Conservation (phyloP, 2,888 invertebrate species). For the Pristionchus entomophagus region DNA sequence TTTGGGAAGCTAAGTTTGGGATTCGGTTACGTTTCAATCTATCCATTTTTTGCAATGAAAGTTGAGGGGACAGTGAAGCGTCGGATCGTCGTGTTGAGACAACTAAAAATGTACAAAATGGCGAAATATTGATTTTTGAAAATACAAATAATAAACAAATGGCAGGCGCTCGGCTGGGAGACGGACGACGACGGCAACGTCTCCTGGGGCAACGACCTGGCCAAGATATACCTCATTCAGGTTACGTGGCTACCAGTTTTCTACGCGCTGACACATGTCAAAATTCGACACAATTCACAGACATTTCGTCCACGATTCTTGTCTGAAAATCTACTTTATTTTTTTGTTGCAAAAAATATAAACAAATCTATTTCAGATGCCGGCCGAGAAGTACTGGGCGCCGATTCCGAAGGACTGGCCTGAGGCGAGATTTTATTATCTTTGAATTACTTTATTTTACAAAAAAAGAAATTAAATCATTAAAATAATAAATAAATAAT, state of each 20-base stretch:
- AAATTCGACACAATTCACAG: no score
- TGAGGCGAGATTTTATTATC: background rate
- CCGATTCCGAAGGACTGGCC: slow-evolving; percentile 46
- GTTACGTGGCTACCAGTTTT: background rate
- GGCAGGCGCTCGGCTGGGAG: slow-evolving; percentile 43
- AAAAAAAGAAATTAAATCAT: no score
- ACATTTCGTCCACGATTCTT: no score
- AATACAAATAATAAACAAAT: background rate
- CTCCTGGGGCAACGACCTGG: slow-evolving; percentile 36
- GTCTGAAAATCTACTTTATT: background rate
- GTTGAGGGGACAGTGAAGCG: no score
- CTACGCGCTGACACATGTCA: no score
- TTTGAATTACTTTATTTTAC: no score
- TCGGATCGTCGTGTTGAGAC: no score
- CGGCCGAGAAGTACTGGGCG: slow-evolving; percentile 42
- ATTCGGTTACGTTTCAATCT: no score
- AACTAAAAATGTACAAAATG: no score
- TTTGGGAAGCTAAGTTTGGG: no score
- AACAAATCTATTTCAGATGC: slow-evolving; percentile 1
- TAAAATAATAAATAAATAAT: no score
- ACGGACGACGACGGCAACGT: slow-evolving; percentile 46
- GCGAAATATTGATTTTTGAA: background rate
- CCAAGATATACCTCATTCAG: slow-evolving; percentile 46
- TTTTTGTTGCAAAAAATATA: background rate
- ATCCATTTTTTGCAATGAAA: no score